Conservation (phyloP, 2,113 vertebrate species). For the Plectropomus leopardus region DNA sequence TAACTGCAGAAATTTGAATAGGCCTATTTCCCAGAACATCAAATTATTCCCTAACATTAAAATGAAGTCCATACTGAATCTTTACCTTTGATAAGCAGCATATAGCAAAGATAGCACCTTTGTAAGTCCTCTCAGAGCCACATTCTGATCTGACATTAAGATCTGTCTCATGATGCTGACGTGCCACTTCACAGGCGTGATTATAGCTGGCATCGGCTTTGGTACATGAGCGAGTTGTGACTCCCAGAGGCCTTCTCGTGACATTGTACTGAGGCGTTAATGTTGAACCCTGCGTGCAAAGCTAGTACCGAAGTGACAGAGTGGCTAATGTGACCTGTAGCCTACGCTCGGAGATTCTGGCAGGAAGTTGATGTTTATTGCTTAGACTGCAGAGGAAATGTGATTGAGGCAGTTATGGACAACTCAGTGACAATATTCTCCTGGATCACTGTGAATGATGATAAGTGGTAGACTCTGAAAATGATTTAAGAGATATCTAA, state of each 20-base stretch:
- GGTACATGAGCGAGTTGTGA: slow-evolving; percentile 10
- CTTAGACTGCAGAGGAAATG: slow-evolving; percentile 7
- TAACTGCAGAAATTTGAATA: too few relatives aligned
- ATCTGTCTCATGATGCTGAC: not conserved
- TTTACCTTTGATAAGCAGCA: not conserved
- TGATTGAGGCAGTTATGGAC: slow-evolving; percentile 13
- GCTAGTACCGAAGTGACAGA: slow-evolving; percentile 42
- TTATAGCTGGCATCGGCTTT: slow-evolving; percentile 9
- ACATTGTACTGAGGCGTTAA: slow-evolving; percentile 35
- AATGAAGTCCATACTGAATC: not conserved
- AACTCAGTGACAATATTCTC: slow-evolving; percentile 6
- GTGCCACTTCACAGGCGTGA: not conserved
- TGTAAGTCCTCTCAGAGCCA: not conserved
- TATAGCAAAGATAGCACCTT: not conserved
- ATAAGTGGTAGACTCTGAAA: not conserved
- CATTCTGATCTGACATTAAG: not conserved
- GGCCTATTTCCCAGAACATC: too few relatives aligned
- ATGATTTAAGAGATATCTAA: slow-evolving; percentile 19
- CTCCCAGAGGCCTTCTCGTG: slow-evolving; percentile 29
- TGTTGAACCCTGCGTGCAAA: slow-evolving; percentile 47
- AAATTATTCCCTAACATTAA: not conserved
- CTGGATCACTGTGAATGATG: not conserved
- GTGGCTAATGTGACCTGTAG: slow-evolving; percentile 20
- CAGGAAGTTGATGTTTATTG: slow-evolving; percentile 11
- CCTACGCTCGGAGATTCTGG: not conserved